Evolutionary conservation across 1,140 invertebrate genomes (phyloP).

Genomic region (Calephelis nemesis): DNA sequence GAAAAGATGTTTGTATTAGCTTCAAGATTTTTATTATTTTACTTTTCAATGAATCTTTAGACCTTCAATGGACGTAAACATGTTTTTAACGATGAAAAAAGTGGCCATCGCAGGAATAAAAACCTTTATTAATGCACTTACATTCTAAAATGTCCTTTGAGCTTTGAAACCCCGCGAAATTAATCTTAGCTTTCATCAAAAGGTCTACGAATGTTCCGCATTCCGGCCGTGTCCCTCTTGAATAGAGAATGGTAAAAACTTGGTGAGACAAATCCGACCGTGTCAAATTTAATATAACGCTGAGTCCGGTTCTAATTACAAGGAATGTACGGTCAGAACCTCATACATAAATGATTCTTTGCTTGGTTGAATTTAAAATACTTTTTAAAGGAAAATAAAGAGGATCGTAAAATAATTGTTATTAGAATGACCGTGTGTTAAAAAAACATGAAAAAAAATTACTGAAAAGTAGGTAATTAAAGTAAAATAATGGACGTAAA

Average conservation of each 20-base stretch:
- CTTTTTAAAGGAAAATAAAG: neutral
- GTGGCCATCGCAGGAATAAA: constrained; percentile 54
- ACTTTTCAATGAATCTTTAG: too few relatives aligned
- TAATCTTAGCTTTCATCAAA: constrained; percentile 74
- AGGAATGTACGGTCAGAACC: constrained; percentile 35
- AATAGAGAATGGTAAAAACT: constrained; percentile 42
- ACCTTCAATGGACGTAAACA: too few relatives aligned
- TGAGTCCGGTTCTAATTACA: constrained; percentile 54
- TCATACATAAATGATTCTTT: constrained; percentile 4
- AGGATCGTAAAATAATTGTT: too few relatives aligned
- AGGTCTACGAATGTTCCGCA: constrained; percentile 62
- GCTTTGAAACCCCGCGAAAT: constrained; percentile 61
- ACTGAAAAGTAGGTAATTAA: too few relatives aligned
- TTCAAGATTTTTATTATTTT: too few relatives aligned
- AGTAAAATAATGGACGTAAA: too few relatives aligned
- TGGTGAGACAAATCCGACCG: constrained; percentile 54
- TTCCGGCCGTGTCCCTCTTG: constrained; percentile 52
- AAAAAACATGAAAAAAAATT: too few relatives aligned
- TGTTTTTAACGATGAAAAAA: neutral
- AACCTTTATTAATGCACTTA: constrained; percentile 76
- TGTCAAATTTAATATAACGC: constrained; percentile 55
- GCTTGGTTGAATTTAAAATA: neutral
- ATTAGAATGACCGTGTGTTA: too few relatives aligned
- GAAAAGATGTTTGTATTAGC: too few relatives aligned
- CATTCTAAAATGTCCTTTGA: constrained; percentile 76